Percentiles rank a stretch among this genome's conserved stretches.
Evolutionary conservation across 1,140 invertebrate species (phyloP).

Genomic region (Drosophila parabipectinata): DNA sequence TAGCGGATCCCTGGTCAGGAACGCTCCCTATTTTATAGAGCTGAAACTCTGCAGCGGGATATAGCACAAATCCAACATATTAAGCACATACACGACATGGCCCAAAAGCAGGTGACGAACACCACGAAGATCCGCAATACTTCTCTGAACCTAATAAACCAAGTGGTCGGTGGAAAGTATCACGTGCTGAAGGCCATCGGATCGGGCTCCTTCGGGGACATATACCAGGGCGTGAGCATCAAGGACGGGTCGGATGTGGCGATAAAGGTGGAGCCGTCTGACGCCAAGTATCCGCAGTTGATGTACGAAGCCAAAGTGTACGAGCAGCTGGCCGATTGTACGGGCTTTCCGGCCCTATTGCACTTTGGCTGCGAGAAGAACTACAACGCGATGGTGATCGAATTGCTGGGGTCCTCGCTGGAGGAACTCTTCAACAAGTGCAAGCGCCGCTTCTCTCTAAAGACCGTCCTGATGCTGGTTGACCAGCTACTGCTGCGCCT

Average conservation of each 20-base stretch:
- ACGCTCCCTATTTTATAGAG: background rate
- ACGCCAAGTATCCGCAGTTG: constrained; percentile 98
- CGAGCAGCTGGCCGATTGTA: constrained; percentile 96
- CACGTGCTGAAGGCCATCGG: constrained; percentile 98
- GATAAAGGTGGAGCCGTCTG: constrained; percentile 99
- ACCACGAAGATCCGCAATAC: constrained; percentile 14
- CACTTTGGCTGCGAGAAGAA: constrained; percentile 98
- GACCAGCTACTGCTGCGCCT: constrained; percentile 98
- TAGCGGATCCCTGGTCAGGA: too few relatives aligned
- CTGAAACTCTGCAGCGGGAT: too few relatives aligned
- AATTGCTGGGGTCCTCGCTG: constrained; percentile 97
- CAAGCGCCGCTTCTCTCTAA: constrained; percentile 96
- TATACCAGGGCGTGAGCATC: constrained; percentile 98
- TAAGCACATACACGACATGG: background rate
- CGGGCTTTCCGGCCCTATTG: constrained; percentile 96
- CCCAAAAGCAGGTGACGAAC: background rate
- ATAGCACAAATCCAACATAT: background rate
- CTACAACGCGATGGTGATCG: constrained; percentile 99
- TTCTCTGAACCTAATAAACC: constrained; percentile 51
- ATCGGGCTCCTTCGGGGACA: constrained; percentile 99
- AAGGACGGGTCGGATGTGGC: constrained; percentile 98
- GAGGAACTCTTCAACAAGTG: constrained; percentile 99
- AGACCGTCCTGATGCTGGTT: constrained; percentile 98
- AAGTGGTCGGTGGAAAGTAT: constrained; percentile 95
- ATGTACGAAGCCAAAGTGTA: constrained; percentile 99